Evolutionary conservation across 2,797 vertebrate species (phyloP).

Genomic region (Gallinago solitaria): DNA sequence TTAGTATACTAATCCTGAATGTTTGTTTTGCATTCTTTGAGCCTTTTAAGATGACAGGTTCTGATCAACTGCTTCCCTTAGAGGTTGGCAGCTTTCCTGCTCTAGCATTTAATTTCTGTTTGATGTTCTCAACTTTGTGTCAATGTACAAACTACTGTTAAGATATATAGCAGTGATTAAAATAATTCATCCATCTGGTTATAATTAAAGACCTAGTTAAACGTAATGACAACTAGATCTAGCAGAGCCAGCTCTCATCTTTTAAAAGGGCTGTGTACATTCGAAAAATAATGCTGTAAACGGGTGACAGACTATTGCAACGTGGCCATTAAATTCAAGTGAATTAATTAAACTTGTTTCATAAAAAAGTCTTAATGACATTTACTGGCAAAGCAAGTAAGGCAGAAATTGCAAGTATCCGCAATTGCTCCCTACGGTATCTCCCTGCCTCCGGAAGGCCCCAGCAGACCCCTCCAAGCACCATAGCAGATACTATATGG

Average conservation of each 20-base stretch:
- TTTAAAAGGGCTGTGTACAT: conserved; percentile 54
- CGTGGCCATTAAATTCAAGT: conserved; percentile 50
- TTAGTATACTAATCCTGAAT: conserved; percentile 79
- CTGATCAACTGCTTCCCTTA: conserved; percentile 84
- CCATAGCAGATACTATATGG: background rate
- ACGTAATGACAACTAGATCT: conserved; percentile 81
- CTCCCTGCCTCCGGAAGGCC: background rate
- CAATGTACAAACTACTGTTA: conserved; percentile 82
- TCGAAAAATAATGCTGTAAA: conserved; percentile 49
- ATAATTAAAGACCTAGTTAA: conserved; percentile 83
- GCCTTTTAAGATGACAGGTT: conserved; percentile 84
- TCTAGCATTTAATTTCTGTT: conserved; percentile 79
- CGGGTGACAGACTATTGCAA: conserved; percentile 62
- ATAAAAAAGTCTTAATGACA: conserved; percentile 61
- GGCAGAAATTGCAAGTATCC: conserved; percentile 14
- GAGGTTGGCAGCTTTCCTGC: conserved; percentile 81
- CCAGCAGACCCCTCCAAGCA: background rate
- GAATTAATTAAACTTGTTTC: conserved; percentile 66
- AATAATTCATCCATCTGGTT: conserved; percentile 85
- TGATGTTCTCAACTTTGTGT: conserved; percentile 82
- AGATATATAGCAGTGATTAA: conserved; percentile 82
- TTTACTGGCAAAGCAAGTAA: conserved; percentile 40
- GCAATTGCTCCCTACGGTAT: background rate
- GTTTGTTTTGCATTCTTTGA: conserved; percentile 82
- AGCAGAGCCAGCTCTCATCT: conserved; percentile 72